These are phyloP conservation scores for Brachionus rubens DNA, from an alignment of 1,140 invertebrate genomes.

Conservation along the genomic window DNA sequence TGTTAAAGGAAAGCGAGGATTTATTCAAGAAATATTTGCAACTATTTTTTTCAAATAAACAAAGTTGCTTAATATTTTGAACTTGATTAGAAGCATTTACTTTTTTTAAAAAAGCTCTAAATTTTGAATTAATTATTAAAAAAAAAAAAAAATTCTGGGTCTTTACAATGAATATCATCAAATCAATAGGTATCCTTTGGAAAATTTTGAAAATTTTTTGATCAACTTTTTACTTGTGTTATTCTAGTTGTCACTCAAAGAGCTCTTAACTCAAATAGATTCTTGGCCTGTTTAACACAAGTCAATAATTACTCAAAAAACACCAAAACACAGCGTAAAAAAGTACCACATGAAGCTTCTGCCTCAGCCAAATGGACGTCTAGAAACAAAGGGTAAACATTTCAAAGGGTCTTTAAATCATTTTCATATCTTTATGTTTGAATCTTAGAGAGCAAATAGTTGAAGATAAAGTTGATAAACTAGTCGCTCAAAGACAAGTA, in stretches of 20 bases:
- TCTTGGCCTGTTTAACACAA: background rate
- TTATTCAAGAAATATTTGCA: background rate
- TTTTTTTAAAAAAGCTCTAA: background rate
- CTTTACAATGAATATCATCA: constrained; percentile 16
- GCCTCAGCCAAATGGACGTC: background rate
- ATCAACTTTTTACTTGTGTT: background rate
- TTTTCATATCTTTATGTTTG: background rate
- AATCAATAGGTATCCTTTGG: background rate
- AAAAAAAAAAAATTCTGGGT: no score
- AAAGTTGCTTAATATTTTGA: background rate
- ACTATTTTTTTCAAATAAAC: background rate
- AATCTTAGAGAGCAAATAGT: background rate
- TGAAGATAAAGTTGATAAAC: constrained; percentile 25
- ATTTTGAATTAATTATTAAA: constrained; percentile 36
- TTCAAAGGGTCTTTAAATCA: background rate
- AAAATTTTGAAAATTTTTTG: background rate
- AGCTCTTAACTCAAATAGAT: background rate
- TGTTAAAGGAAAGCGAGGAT: no score
- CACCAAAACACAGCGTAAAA: constrained; percentile 42
- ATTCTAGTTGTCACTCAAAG: background rate
- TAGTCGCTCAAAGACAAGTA: background rate
- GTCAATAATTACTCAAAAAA: constrained; percentile 41
- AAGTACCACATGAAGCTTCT: constrained; percentile 36
- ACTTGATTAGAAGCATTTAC: background rate
- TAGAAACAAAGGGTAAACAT: constrained; percentile 7